Base-by-base conservation (phyloP, 2,888 invertebrate species). In the Cephus spinipes region DNA sequence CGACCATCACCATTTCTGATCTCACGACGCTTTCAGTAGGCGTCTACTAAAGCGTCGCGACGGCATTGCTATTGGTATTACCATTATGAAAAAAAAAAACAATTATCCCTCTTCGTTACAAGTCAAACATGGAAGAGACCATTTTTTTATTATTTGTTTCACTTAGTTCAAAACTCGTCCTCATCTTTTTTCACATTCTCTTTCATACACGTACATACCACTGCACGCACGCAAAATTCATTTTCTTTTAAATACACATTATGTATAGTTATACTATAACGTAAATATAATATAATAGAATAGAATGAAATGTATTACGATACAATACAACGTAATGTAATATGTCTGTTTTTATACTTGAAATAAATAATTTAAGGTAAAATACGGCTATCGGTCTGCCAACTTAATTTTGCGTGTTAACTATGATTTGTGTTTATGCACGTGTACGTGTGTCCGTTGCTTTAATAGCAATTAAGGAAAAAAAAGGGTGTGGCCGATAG, bases 121-220 rank as follows among this genome's bases (percentile, higher is more conserved):
- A 83, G 79, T 85, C 81, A 85, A 86, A 84, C 82, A 87, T 87
- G 87, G 88, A 89, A 89, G 89, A 88, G 83, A 87, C 84, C 85
- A 88, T 79, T 82, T 80, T 35, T 76, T 68, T 78, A 69, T 77
- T 74, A 35, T 69, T 74, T 73, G 76, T 12, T 33, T 86, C 80
- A 84, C 75, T 79, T 81, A 76, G 77, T 81, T 75, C 81, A 79
- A 79, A 82, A 71, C 78, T 79, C 80, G 76, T 78, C 77, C 76
- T 73, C 78, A 73, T n/a, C 73, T 40, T 78, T 73, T 74, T 76
- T 77, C 69, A 77, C 75, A 68, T 73, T 35, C 71, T 79, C 81
- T 68, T 77, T 32, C 73, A 76, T 73, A 77, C 76, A 76, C 73
- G 78, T 74, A 36, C 35, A 55, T 55, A 55, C 55, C 55, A 55